These are phyloP conservation scores for Aphrocallistes beatrix DNA, from an alignment of 37 sponge, comb jelly and placozoan genomes.

Conservation along the genomic window DNA sequence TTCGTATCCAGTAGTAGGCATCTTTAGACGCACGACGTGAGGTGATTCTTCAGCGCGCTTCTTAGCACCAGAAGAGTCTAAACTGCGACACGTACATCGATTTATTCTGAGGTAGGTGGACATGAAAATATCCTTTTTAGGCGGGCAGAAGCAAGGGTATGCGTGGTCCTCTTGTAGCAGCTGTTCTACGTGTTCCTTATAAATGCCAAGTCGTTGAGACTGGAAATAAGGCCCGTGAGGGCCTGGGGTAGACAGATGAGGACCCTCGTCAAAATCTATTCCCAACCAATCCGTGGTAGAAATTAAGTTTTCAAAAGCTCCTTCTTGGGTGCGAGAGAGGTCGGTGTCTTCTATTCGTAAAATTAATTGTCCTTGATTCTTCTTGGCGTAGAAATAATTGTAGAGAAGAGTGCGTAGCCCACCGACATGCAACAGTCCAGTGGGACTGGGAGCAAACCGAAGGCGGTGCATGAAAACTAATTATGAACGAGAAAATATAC, in stretches of 20 bases:
- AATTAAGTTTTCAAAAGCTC: constrained; percentile 24
- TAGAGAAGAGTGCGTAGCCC: constrained; percentile 70
- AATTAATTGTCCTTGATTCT: constrained; percentile 39
- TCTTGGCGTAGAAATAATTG: constrained; percentile 64
- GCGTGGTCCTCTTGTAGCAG: constrained; percentile 31
- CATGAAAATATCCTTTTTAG: background rate
- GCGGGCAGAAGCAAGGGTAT: constrained; percentile 58
- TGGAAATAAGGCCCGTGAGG: constrained; percentile 22
- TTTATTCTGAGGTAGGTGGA: background rate
- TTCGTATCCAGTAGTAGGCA: background rate
- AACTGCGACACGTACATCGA: background rate
- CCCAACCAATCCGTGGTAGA: constrained; percentile 40
- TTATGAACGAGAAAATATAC: background rate
- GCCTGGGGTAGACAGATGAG: background rate
- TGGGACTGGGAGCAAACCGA: constrained; percentile 84
- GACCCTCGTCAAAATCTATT: constrained; percentile 54
- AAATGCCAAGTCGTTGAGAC: constrained; percentile 35
- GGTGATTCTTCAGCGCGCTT: background rate
- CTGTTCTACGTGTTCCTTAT: constrained; percentile 20
- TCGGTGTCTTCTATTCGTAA: constrained; percentile 82
- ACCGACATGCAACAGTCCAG: constrained; percentile 71
- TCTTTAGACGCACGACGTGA: background rate
- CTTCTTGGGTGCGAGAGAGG: constrained; percentile 38
- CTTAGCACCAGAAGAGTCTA: background rate
- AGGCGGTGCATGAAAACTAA: constrained; percentile 37